Conservation (phyloP, 2,113 vertebrate species). For the Stigmatopora argus region DNA sequence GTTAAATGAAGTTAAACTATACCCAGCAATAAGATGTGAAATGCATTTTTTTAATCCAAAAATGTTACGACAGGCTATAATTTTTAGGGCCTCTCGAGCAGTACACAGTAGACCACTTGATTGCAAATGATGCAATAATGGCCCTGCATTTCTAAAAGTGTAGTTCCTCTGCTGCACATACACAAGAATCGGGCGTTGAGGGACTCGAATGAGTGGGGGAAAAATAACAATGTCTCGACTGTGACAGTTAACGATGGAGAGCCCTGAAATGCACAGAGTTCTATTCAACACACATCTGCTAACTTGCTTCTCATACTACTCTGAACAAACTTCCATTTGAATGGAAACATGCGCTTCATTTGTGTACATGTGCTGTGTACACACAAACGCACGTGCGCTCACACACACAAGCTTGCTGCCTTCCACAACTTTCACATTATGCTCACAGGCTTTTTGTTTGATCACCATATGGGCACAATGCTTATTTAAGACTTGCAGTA, state of each 20-base stretch:
- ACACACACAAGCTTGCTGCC: not conserved
- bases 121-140: conserved; percentile 2
- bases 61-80: not conserved
- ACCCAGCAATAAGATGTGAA: not conserved
- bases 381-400: conserved; percentile 11
- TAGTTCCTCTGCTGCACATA: conserved; percentile 2
- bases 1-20: not conserved
- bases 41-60: not conserved
- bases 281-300: conserved; percentile 58
- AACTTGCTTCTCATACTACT: conserved; percentile 32
- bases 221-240: not conserved
- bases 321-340: conserved; percentile 60
- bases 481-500: conserved; percentile 10
- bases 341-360: conserved; percentile 36
- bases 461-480: conserved; percentile 17
- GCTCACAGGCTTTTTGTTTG: conserved; percentile 26
- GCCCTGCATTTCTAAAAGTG: not conserved
- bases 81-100: not conserved
- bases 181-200: conserved; percentile 13
- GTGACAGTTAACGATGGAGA: not conserved
- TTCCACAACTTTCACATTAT: conserved; percentile 42
- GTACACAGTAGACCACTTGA: not conserved
- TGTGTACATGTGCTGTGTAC: conserved; percentile 13
- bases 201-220: not conserved
- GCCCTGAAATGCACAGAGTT: conserved; percentile 24